Evolutionary conservation across 2,888 invertebrate genomes (phyloP), one percentile per base, ranked within the genome.

Genomic region (Brassicogethes aeneus): DNA sequence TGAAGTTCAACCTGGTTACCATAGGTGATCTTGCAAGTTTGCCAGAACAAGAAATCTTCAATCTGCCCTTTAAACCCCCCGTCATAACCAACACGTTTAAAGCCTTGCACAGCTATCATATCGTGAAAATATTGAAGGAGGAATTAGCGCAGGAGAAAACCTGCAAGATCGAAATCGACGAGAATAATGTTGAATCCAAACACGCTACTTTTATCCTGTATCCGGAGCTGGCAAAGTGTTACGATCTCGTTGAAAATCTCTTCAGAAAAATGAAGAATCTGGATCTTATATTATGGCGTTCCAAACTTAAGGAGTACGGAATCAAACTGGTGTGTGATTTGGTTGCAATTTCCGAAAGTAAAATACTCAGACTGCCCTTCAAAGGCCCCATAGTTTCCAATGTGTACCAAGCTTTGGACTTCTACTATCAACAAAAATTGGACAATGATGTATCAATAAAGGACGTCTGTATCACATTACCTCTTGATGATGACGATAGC

Each of bases 291-390:
- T 61, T 72, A 42, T 61, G 79, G 2, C 56, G 71, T 5, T 69
- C 70, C 44, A 72, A 74, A 48, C 60, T 80, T 5, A 63, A 66
- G 36, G 70, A 66, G 1, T 73, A 69, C 34, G 58, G 61, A 37
- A 65, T 80, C n/a, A 62, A 60, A 15, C 77, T 76, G 0, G 57
- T 81, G 5, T 78, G 77, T 1, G 77, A 81, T 60, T 61, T 81
- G 36, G 80, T 80, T 0, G 72, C 66, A 46, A 59, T 77, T 58
- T 73, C 74, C 1, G 77, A 79, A 55, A 61, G 73, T 1, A 74
- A 78, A 61, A 64, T 80, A 1, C 73, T 74, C 36, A 68, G 75
- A 46, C 61, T 80, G 36, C 76, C 77, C 5, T 72, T 80, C 40
- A 61, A 55, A 44, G 37, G 45, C 2, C 57, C 60, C 3, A 54